Evolutionary conservation across 2,797 vertebrate genomes (phyloP), one percentile per base, ranked within the genome.

Genomic region (Sebastes taczanowskii): DNA sequence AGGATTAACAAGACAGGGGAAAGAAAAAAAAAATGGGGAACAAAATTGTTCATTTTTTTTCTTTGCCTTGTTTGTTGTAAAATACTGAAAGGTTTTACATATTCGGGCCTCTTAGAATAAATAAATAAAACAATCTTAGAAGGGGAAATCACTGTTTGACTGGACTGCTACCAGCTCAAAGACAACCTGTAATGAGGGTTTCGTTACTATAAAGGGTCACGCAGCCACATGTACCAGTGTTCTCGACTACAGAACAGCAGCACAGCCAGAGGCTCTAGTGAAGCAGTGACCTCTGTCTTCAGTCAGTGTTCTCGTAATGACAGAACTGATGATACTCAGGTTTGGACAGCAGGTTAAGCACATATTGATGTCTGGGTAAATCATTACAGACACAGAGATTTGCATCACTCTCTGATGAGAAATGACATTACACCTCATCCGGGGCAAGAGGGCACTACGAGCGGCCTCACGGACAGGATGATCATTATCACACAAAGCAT

Each of bases 301-400:
- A 22, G 8, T 52, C 59, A 46, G 32, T 63, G 11, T 56, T 53
- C 22, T 66, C 11, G 11, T 13, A 38, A 63, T 53, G 65, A 61
- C 23, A 78, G 58, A 71, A 74, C 18, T 23, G 35, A 77, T n/a
- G 73, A 55, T 29, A 74, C 2, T 22, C 52, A 78, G 11, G 34
- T 74, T 58, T 74, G 46, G 64, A 83, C 83, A 78, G 38, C 16
- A 71, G 67, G 85, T 83, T 83, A 72, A 87, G 55, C 49, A 77
- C 73, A 83, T 86, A 89, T 91, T 89, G 84, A 87, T 81, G 61
- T 85, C 78, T 71, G 77, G 59, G 88, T 91, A 68, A 92, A 93
- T 88, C 53, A 91, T 91, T 92, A 81, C 20, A 80, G 46, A 42
- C 42, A 27, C 10, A 61, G 10, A 61, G 11, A 63, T 77, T 55